A percentile compares a stretch with the other conserved stretches of the same genome.
These are phyloP conservation scores for Vollenhovia emeryi DNA, from an alignment of 1,140 invertebrate genomes.

Conservation along the genomic window DNA sequence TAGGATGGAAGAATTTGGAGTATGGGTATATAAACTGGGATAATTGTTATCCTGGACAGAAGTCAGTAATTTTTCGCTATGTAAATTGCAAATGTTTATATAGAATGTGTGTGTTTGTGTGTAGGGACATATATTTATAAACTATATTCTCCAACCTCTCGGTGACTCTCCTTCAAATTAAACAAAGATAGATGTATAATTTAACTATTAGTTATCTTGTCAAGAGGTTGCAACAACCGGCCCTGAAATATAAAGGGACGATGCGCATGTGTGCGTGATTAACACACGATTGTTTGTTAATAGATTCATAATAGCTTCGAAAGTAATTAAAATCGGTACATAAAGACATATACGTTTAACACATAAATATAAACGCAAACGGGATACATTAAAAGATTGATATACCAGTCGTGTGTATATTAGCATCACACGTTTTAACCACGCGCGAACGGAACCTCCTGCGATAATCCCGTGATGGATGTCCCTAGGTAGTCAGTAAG, in stretches of 20 bases:
- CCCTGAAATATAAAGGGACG: too few relatives aligned
- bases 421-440: conserved; percentile 47
- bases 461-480: conserved; percentile 84
- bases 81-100: too few relatives aligned
- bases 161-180: too few relatives aligned
- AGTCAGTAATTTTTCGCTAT: conserved; percentile 43
- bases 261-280: too few relatives aligned
- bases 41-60: neutral
- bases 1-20: too few relatives aligned
- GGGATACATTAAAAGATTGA: conserved; percentile 3
- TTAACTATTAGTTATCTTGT: too few relatives aligned
- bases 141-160: too few relatives aligned
- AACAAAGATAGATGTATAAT: too few relatives aligned
- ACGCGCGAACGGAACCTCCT: conserved; percentile 53
- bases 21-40: too few relatives aligned
- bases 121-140: neutral
- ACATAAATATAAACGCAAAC: conserved; percentile 1
- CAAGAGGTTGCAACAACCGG: too few relatives aligned
- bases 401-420: too few relatives aligned
- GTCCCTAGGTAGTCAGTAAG: conserved; percentile 75
- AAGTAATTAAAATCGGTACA: neutral
- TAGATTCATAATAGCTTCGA: conserved; percentile 56
- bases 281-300: neutral
- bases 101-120: too few relatives aligned
- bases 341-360: neutral